Evolutionary conservation across 2,113 vertebrate genomes (phyloP), one percentile per base, ranked within the genome.

Genomic region (Caranx ignobilis): DNA sequence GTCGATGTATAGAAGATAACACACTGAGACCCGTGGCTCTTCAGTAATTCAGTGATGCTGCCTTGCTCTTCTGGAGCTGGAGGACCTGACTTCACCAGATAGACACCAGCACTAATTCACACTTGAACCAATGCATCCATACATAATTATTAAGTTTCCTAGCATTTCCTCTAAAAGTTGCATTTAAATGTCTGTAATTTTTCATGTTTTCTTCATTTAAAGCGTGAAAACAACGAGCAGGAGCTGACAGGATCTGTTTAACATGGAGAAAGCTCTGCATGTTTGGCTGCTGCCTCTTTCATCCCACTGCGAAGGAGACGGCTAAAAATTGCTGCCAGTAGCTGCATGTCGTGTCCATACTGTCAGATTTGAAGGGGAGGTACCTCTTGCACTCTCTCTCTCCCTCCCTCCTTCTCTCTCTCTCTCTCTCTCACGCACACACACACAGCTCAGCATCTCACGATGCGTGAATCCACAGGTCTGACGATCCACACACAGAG

Each of bases 401-500:
- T 2, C 79, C 21, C 64, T 19, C 62, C 8, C 55, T 35, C 21
- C n/a, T 31, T 11, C 59, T 7, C 47, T 50, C 61, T 16, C 54
- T 35, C 54, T 54, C 43, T 32, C 31, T 31, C n/a, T 11, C 34
- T 6, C 55, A 26, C 26, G 2, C 26, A 26, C 2, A 26, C 26
- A 26, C 26, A 26, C 39, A 39, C 75, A 64, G 62, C 75, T 76
- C 63, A 72, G 75, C 79, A 74, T 84, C 80, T 76, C 55, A 60
- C 16, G n/a, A 41, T 80, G 72, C 26, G 0, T 82, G 47, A 61
- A 88, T 73, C 19, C 62, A 43, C 68, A 9, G 31, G 32, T 85
- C 75, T 64, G 82, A 84, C 78, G 74, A 72, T 89, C 39, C 35
- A 55, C 72, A 73, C 47, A 55, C 72, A 73, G 45, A 79, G 41